A percentile compares a stretch with the other conserved stretches of the same genome.
These are phyloP conservation scores for Hypselothyrea guttata DNA, from an alignment of 2,888 invertebrate genomes.

Conservation along the genomic window DNA sequence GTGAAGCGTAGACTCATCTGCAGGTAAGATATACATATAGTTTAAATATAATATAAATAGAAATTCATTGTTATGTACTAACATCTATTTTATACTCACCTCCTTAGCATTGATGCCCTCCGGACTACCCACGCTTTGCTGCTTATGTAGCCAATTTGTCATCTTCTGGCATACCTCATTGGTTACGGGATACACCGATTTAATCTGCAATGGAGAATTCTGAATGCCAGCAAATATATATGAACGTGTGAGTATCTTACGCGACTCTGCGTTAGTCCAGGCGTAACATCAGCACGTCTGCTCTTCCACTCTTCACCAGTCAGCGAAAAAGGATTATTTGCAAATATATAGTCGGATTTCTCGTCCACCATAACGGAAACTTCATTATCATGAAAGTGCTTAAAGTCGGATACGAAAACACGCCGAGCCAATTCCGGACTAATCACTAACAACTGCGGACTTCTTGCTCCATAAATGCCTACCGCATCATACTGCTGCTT, in stretches of 20 bases:
- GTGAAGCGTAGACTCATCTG: conserved; percentile 80
- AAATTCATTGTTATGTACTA: too few relatives aligned
- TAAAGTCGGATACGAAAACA: conserved; percentile 82
- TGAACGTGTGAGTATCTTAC: conserved; percentile 61
- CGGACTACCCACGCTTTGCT: conserved; percentile 61
- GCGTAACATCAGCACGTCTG: conserved; percentile 83
- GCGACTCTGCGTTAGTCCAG: conserved; percentile 83
- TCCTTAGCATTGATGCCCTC: conserved; percentile 82
- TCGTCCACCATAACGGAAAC: conserved; percentile 70
- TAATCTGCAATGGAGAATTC: conserved; percentile 67
- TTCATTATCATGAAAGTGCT: conserved; percentile 80
- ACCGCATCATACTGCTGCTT: conserved; percentile 75
- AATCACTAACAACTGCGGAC: conserved; percentile 79
- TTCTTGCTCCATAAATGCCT: conserved; percentile 80
- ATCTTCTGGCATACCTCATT: conserved; percentile 82
- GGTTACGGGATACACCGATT: conserved; percentile 83
- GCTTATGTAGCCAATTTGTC: conserved; percentile 80
- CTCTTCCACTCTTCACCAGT: conserved; percentile 83
- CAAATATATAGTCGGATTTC: conserved; percentile 82
- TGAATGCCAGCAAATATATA: not conserved
- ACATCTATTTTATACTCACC: too few relatives aligned
- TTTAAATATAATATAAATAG: too few relatives aligned
- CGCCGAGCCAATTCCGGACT: conserved; percentile 79
- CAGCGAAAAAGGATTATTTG: conserved; percentile 83
- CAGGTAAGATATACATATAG: too few relatives aligned